Evolutionary conservation across 2,888 invertebrate genomes (phyloP).

Genomic region (Stenichneumon culpator): DNA sequence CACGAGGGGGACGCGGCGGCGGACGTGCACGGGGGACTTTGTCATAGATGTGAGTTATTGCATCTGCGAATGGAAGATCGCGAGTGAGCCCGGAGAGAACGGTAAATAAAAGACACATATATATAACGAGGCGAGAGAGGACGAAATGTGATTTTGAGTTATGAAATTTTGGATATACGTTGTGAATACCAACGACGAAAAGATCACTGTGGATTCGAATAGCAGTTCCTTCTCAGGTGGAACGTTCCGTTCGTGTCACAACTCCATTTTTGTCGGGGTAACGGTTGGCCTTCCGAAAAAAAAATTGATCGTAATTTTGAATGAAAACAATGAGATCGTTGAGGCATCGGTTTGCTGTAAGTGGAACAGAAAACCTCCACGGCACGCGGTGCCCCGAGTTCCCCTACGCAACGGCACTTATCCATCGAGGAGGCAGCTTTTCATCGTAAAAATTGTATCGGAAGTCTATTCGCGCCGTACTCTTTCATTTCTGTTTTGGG

Average conservation of each 20-base stretch:
- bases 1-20: slow-evolving; percentile 2
- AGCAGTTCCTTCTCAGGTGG: background rate
- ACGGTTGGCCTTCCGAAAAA: too few relatives aligned
- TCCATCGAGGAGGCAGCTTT: slow-evolving; percentile 16
- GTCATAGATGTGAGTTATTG: slow-evolving; percentile 57
- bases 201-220: background rate
- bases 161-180: slow-evolving; percentile 46
- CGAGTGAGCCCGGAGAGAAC: slow-evolving; percentile 16
- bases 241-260: background rate
- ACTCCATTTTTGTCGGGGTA: background rate
- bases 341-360: too few relatives aligned
- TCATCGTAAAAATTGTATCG: slow-evolving; percentile 17
- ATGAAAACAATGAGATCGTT: too few relatives aligned
- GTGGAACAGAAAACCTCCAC: too few relatives aligned
- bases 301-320: too few relatives aligned
- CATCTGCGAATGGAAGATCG: slow-evolving; percentile 44
- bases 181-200: slow-evolving; percentile 39
- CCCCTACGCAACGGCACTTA: background rate
- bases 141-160: slow-evolving; percentile 37
- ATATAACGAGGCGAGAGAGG: slow-evolving; percentile 9
- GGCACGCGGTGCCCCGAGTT: background rate
- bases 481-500: background rate
- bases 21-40: slow-evolving; percentile 33
- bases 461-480: background rate
- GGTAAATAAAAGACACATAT: slow-evolving; percentile 41